These are phyloP conservation scores for Sycophila sp. DNA, from an alignment of 1,140 invertebrate genomes.

Conservation along the genomic window DNA sequence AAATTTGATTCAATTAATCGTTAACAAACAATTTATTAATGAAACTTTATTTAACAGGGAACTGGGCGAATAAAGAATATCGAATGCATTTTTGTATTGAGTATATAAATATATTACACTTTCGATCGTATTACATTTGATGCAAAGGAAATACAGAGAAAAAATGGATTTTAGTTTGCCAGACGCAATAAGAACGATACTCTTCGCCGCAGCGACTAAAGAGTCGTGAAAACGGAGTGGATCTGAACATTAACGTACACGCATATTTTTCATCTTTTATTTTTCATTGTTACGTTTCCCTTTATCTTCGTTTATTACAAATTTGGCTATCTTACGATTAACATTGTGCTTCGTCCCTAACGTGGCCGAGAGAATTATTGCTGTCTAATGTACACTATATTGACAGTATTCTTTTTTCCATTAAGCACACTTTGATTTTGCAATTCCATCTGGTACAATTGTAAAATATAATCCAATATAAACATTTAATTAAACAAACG, in stretches of 20 bases:
- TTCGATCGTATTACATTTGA: constrained; percentile 49
- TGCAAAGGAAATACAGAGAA: constrained; percentile 40
- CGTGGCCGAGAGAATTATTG: neutral
- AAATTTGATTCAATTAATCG: no score
- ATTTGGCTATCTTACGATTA: neutral
- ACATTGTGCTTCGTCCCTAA: neutral
- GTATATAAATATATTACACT: constrained; percentile 57
- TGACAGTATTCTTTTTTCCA: no score
- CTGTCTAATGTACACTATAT: no score
- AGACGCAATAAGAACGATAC: constrained; percentile 10
- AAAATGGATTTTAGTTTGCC: neutral
- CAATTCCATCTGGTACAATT: no score
- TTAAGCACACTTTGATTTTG: no score
- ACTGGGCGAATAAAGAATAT: neutral
- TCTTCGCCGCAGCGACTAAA: constrained; percentile 11
- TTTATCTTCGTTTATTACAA: neutral
- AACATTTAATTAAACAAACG: no score
- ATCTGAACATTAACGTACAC: neutral
- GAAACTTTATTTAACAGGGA: no score
- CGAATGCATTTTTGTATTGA: constrained; percentile 38
- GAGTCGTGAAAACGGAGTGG: neutral
- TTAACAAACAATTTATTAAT: no score
- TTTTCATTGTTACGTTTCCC: neutral
- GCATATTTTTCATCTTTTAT: neutral
- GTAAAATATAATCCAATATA: no score